Conservation (phyloP, 2,797 vertebrate genomes). For the Phyllotis vaccarum region DNA sequence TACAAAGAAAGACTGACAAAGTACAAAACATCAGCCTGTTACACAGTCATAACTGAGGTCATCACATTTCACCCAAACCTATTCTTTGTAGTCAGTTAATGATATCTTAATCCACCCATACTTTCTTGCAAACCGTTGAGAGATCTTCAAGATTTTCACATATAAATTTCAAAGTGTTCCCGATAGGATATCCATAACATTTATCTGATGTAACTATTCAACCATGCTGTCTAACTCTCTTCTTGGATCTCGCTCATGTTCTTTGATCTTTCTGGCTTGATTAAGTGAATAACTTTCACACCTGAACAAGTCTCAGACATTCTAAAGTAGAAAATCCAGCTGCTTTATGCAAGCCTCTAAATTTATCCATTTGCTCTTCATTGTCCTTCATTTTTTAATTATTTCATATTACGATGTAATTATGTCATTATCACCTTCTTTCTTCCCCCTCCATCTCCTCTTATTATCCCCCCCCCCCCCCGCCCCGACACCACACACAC, state of each 20-base stretch:
- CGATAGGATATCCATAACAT: background rate
- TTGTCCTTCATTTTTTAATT: background rate
- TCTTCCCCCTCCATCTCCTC: background rate
- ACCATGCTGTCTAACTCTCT: background rate
- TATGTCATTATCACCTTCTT: background rate
- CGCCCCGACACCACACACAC: background rate
- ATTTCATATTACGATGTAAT: background rate
- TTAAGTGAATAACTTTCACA: background rate
- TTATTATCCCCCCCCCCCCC: background rate
- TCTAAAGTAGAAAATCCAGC: constrained; percentile 10
- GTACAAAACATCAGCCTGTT: background rate
- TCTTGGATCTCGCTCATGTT: background rate
- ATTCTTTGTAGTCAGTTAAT: background rate
- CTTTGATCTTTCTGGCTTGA: constrained; percentile 6
- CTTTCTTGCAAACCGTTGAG: background rate
- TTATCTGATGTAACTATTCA: background rate
- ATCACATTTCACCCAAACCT: background rate
- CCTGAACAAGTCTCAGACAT: background rate
- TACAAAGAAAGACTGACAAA: background rate
- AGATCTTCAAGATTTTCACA: background rate
- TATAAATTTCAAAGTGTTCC: background rate
- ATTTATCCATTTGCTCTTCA: constrained; percentile 9
- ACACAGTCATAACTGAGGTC: background rate
- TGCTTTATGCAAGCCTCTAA: background rate
- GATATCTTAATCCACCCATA: background rate